These are phyloP conservation scores for Terrapene triunguis DNA, from an alignment of 2,113 vertebrate species.

Conservation along the genomic window DNA sequence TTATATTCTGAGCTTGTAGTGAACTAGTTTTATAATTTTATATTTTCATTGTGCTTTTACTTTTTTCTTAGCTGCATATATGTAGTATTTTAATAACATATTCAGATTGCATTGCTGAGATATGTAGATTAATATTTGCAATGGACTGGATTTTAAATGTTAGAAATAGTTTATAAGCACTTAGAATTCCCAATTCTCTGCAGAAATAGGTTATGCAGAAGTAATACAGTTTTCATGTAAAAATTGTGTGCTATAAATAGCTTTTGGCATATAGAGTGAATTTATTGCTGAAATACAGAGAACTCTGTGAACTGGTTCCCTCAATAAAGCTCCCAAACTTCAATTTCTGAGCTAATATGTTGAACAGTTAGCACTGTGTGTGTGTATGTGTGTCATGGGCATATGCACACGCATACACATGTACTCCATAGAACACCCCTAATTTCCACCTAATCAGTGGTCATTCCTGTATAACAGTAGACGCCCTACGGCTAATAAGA, in stretches of 20 bases:
- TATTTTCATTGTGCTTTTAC: neutral
- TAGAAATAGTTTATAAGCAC: neutral
- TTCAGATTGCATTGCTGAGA: neutral
- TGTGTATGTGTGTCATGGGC: neutral
- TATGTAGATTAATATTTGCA: neutral
- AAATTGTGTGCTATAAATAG: neutral
- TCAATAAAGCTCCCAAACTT: neutral
- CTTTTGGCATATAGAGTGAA: neutral
- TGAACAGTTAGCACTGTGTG: neutral
- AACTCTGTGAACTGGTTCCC: neutral
- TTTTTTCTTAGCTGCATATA: neutral
- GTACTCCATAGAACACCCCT: neutral
- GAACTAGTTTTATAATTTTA: conserved; percentile 15
- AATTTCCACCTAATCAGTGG: neutral
- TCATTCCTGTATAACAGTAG: neutral
- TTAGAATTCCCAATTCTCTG: neutral
- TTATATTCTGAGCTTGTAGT: neutral
- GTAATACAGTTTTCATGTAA: neutral
- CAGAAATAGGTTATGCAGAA: neutral
- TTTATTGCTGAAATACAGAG: neutral
- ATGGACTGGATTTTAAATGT: neutral
- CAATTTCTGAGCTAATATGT: neutral
- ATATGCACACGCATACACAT: rapidly evolving
- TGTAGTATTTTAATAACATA: neutral
- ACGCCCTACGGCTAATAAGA: neutral